Percentiles rank a stretch among this genome's conserved stretches.
phyloP scores from a whole-genome alignment of 2,113 vertebrate species.

The Lagenorhynchus albirostris region DNA sequence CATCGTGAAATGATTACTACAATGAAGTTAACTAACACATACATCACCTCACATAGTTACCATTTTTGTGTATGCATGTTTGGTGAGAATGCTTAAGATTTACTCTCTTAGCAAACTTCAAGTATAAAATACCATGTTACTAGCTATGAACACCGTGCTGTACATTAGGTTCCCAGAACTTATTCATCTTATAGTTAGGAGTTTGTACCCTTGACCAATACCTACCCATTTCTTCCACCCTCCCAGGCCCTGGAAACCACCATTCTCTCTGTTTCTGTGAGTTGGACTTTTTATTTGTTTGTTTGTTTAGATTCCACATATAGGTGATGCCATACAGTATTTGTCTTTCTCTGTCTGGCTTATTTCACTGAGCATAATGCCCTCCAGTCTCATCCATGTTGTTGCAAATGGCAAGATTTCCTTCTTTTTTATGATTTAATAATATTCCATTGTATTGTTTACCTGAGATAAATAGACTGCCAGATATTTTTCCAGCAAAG shows the following conservation, averaged over 20 bases:
- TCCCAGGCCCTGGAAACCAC: not conserved
- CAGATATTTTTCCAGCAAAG: too few species aligned
- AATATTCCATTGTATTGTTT: not conserved
- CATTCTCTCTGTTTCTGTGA: not conserved
- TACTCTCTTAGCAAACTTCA: not conserved
- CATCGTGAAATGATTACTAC: not conserved
- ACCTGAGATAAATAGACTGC: too few species aligned
- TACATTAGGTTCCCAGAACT: not conserved
- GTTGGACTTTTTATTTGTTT: not conserved
- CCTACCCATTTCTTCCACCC: not conserved
- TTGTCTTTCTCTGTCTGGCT: not conserved
- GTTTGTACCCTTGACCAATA: not conserved
- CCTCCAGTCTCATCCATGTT: not conserved
- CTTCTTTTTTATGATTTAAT: not conserved
- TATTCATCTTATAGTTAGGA: not conserved
- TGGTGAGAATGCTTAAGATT: not conserved
- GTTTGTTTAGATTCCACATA: not conserved
- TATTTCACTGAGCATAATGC: not conserved
- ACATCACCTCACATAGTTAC: not conserved
- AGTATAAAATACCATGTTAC: not conserved
- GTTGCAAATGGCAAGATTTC: not conserved
- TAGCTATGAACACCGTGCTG: not conserved
- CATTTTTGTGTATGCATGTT: not conserved
- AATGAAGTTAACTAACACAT: not conserved
- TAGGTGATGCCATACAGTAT: not conserved